Evolutionary conservation across 1,140 invertebrate genomes (phyloP).

Genomic region (Mya arenaria): DNA sequence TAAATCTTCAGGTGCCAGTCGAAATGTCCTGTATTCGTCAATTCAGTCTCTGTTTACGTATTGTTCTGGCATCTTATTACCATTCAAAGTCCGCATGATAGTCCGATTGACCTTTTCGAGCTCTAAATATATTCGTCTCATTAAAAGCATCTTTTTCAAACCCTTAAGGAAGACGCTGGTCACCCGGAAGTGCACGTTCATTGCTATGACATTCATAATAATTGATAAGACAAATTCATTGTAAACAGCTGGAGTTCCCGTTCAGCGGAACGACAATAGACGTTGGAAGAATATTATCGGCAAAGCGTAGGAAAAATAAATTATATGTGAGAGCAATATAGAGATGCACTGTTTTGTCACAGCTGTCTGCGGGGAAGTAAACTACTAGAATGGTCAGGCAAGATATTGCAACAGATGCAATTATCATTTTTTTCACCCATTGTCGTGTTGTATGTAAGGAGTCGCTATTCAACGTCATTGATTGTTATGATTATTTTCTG

Average conservation of each 20-base stretch:
- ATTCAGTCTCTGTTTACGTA: constrained; percentile 44
- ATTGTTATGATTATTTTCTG: constrained; percentile 74
- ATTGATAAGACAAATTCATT: constrained; percentile 99
- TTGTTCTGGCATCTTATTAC: constrained; percentile 87
- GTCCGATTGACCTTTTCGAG: constrained; percentile 54
- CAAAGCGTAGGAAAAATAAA: constrained; percentile 99
- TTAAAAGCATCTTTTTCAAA: constrained; percentile 86
- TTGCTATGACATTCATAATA: constrained; percentile 98
- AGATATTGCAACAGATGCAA: constrained; percentile 84
- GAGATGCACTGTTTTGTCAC: constrained; percentile 99
- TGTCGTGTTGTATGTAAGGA: constrained; percentile 80
- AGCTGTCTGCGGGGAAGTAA: constrained; percentile 98
- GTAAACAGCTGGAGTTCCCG: constrained; percentile 99
- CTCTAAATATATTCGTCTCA: constrained; percentile 76
- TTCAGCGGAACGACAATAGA: constrained; percentile 98
- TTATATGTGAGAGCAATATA: constrained; percentile 99
- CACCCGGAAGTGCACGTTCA: constrained; percentile 98
- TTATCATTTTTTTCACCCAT: constrained; percentile 81
- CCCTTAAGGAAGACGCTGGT: constrained; percentile 95
- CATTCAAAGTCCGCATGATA: constrained; percentile 89
- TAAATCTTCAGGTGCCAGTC: no score
- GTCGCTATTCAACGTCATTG: constrained; percentile 77
- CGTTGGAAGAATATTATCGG: constrained; percentile 99
- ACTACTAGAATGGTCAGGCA: constrained; percentile 99
- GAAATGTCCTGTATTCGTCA: no score